Percentiles rank a stretch among this genome's conserved stretches.
These are phyloP conservation scores for Rhadinocentrus ornatus DNA, from an alignment of 2,797 vertebrate species.

Conservation along the genomic window DNA sequence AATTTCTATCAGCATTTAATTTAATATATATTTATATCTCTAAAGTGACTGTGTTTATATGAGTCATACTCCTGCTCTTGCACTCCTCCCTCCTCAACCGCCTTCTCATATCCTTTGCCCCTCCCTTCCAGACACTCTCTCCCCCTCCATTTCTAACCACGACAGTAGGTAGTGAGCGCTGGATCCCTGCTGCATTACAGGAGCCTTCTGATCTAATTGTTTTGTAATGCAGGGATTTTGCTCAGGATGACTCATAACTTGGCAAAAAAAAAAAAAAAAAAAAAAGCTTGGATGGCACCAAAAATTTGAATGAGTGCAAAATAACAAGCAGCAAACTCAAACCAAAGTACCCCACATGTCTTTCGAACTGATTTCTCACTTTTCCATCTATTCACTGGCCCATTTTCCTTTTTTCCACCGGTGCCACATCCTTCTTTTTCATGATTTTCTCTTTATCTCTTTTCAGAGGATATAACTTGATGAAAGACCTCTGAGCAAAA, in stretches of 20 bases:
- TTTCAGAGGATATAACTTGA: not conserved
- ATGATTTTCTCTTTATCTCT: slow-evolving; percentile 1
- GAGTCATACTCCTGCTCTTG: slow-evolving; percentile 68
- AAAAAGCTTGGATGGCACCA: slow-evolving; percentile 58
- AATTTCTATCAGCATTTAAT: slow-evolving; percentile 20
- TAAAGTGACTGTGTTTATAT: slow-evolving; percentile 49
- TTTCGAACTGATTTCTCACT: slow-evolving; percentile 14
- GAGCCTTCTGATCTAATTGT: slow-evolving; percentile 78
- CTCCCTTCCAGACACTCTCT: slow-evolving; percentile 49
- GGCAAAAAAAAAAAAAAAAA: slow-evolving; percentile 34
- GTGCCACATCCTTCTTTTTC: not conserved
- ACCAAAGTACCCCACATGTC: slow-evolving; percentile 36
- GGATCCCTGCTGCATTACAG: slow-evolving; percentile 72
- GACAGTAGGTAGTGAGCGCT: slow-evolving; percentile 56
- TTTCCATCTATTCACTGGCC: not conserved
- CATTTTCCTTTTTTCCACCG: slow-evolving; percentile 14
- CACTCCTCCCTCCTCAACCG: slow-evolving; percentile 39
- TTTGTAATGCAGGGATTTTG: slow-evolving; percentile 75
- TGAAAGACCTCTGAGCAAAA: too few species aligned
- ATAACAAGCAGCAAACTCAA: slow-evolving; percentile 45
- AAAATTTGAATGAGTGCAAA: slow-evolving; percentile 57
- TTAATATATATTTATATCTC: not conserved
- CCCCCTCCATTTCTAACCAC: slow-evolving; percentile 56
- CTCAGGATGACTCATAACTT: slow-evolving; percentile 76
- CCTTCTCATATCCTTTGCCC: slow-evolving; percentile 45